Conservation (phyloP, 2,888 invertebrate genomes). For the Athalia circularis region DNA sequence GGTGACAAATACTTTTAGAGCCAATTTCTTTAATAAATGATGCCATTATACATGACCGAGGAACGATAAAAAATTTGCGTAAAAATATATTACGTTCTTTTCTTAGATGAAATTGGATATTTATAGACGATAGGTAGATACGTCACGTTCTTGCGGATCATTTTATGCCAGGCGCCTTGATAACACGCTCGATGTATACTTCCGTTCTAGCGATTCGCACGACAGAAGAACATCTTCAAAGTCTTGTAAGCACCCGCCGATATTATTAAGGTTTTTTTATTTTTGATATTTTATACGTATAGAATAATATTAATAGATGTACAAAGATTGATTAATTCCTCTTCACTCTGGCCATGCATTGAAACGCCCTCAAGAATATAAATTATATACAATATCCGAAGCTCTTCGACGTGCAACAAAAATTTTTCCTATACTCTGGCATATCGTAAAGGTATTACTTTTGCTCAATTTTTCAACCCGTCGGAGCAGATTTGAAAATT, state of each 20-base stretch:
- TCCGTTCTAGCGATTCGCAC: not conserved
- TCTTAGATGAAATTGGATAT: constrained; percentile 73
- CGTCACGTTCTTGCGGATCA: constrained; percentile 64
- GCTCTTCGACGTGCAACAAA: no score
- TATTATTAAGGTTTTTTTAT: no score
- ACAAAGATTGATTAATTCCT: no score
- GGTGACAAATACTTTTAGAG: constrained; percentile 61
- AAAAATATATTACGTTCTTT: constrained; percentile 72
- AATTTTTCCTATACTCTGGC: not conserved
- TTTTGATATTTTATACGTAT: no score
- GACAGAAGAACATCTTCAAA: no score
- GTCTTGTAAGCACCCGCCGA: no score
- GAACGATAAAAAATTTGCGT: constrained; percentile 62
- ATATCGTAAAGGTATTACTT: not conserved
- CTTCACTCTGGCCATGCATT: no score
- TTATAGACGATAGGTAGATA: constrained; percentile 73
- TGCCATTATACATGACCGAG: constrained; percentile 66
- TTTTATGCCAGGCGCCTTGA: not conserved
- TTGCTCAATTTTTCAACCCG: not conserved
- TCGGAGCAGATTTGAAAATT: not conserved
- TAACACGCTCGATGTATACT: not conserved
- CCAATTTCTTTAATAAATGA: constrained; percentile 73
- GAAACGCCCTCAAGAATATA: no score
- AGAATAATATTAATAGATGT: no score
- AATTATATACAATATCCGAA: no score